A percentile compares a stretch with the other conserved stretches of the same genome.
These are phyloP conservation scores for Oryctolagus cuniculus DNA, from an alignment of 2,113 vertebrate species.

Conservation along the genomic window mOryCun1.1 NC_091447.1:19111001-19111500, in stretches of 20 bases:
- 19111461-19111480: neutral
- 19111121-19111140: neutral
- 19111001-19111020: neutral
- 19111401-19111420: neutral
- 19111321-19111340: neutral
- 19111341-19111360: neutral
- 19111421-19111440: neutral
- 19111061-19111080: neutral
- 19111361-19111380: neutral
- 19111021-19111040: neutral
- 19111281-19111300: neutral
- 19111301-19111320: neutral
- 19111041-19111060: neutral
- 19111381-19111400: neutral
- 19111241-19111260: neutral
- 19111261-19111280: neutral
- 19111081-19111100: neutral
- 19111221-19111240: neutral
- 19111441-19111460: neutral
- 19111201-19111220: neutral
- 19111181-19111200: neutral
- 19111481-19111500: neutral
- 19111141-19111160: accelerated
- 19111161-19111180: neutral
- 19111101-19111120: neutral